Evolutionary conservation across 2,113 vertebrate genomes (phyloP), one percentile per base, ranked within the genome.

Genomic region (Falco punctatus): DNA sequence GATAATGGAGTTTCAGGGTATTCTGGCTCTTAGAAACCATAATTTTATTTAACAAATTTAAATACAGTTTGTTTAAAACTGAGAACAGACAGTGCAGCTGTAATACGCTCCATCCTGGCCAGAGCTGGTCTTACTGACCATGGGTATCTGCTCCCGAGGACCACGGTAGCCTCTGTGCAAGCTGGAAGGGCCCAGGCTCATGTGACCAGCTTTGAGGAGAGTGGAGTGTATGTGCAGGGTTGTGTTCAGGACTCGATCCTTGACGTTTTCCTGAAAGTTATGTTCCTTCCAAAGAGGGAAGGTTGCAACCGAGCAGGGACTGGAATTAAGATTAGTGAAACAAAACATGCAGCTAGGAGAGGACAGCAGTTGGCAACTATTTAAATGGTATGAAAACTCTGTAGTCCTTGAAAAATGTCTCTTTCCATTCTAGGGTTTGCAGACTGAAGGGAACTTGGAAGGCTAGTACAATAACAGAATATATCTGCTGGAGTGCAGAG

Each of bases 61-160:
- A 98, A 96, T 96, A 98, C 97, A 98, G 96, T 97, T 98, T 94
- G 96, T 97, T 98, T 97, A 97, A 98, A 98, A 98, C 67, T 81
- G 89, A 97, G 97, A 96, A 94, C 96, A 96, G 88, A 96, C 79
- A 88, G 96, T 61, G 92, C 93, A 94, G 94, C 94, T 96, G 67
- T 71, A 72, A 81, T 21, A 62, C 62, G n/a, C 90, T 59, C 93
- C 74, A 30, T 91, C 86, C 90, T 86, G 85, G 78, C 81, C 81
- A 88, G 66, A 64, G 70, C 59, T 82, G 75, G 26, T 52, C 87
- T 32, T 15, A 18, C 54, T 35, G n/a, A 80, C 20, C 54, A 20
- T 15, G 9, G 11, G 5, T 13, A 0, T 64, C 89, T 79, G 86
- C 92, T 74, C 64, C 79, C 5, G 2, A 54, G 49, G 52, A 20